Evolutionary conservation across 2,888 invertebrate species (phyloP).

Genomic region (Agrochola lota): DNA sequence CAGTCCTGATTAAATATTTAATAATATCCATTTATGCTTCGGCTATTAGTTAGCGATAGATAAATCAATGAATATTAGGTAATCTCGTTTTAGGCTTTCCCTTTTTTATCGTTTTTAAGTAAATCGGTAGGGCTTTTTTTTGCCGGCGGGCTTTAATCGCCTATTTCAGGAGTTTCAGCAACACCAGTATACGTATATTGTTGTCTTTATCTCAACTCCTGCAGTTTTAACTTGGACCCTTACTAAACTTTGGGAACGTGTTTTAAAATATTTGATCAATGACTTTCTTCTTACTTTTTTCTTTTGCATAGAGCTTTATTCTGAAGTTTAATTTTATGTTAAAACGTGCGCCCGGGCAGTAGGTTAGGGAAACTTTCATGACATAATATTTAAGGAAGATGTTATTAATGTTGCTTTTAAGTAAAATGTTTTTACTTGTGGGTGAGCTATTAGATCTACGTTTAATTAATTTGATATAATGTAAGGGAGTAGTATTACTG

Average conservation of each 20-base stretch:
- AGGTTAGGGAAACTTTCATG: conserved; percentile 41
- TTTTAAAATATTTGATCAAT: conserved; percentile 67
- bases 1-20: not conserved
- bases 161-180: not conserved
- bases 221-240: conserved; percentile 57
- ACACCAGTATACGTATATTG: conserved; percentile 36
- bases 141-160: too few relatives aligned
- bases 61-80: not conserved
- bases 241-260: conserved; percentile 54
- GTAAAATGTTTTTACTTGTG: conserved; percentile 7
- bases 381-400: conserved; percentile 42
- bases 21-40: not conserved
- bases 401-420: conserved; percentile 53
- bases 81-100: not conserved
- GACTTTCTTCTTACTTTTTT: conserved; percentile 48
- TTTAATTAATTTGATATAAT: not conserved
- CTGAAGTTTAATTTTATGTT: conserved; percentile 61
- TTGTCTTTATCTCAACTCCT: conserved; percentile 39
- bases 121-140: not conserved
- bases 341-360: conserved; percentile 47
- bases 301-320: conserved; percentile 40
- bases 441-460: not conserved
- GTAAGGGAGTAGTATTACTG: not conserved
- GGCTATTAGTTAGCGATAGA: not conserved
- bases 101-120: not conserved